A percentile compares a stretch with the other conserved stretches of the same genome.
Evolutionary conservation across 2,888 invertebrate genomes (phyloP).

Genomic region (Catotricha subobsoleta): DNA sequence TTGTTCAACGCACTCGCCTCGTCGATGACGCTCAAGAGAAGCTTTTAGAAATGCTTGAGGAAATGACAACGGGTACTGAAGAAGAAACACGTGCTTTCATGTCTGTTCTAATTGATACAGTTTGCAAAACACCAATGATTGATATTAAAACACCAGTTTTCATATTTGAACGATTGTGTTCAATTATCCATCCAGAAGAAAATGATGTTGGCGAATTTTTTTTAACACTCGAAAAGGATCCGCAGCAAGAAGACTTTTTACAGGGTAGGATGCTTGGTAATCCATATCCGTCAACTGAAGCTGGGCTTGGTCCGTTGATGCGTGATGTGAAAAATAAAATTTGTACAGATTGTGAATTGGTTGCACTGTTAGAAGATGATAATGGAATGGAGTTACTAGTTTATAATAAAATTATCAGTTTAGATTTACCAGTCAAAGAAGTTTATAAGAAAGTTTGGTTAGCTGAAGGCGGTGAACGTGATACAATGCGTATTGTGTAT

Average conservation of each 20-base stretch:
- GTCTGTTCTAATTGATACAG: slow-evolving; percentile 91
- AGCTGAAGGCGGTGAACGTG: slow-evolving; percentile 74
- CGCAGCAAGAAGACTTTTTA: slow-evolving; percentile 96
- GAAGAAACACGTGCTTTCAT: slow-evolving; percentile 93
- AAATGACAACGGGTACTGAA: slow-evolving; percentile 90
- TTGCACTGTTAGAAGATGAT: slow-evolving; percentile 94
- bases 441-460: slow-evolving; percentile 72
- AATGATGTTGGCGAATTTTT: slow-evolving; percentile 95
- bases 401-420: slow-evolving; percentile 93
- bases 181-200: slow-evolving; percentile 93
- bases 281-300: slow-evolving; percentile 87
- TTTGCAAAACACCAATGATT: slow-evolving; percentile 74
- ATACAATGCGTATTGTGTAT: slow-evolving; percentile 94
- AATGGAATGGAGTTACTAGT: slow-evolving; percentile 97
- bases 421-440: slow-evolving; percentile 90
- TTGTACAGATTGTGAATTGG: slow-evolving; percentile 92
- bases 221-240: slow-evolving; percentile 91
- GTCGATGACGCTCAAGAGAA: slow-evolving; percentile 96
- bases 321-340: slow-evolving; percentile 98
- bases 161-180: slow-evolving; percentile 91
- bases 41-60: slow-evolving; percentile 76
- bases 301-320: slow-evolving; percentile 93
- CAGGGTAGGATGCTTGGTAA: slow-evolving; percentile 93
- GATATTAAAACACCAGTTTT: slow-evolving; percentile 95
- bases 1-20: slow-evolving; percentile 84